phyloP scores from a whole-genome alignment of 1,140 invertebrate genomes.

The Drosophila watanabei region DNA sequence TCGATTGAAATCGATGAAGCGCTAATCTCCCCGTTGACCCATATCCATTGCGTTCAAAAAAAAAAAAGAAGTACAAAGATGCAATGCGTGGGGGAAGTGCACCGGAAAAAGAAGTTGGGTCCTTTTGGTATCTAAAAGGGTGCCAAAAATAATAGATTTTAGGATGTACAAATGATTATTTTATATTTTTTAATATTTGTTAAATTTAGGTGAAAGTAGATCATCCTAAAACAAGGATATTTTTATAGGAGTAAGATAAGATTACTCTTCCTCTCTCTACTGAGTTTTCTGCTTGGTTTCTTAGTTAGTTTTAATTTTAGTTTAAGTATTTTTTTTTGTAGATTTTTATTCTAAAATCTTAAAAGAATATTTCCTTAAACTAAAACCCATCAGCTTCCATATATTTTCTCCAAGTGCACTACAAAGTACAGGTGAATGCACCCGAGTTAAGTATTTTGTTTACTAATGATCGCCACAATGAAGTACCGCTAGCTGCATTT shows the following conservation, averaged over 20 bases:
- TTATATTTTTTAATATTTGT: neutral
- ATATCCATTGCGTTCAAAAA: conserved; percentile 30
- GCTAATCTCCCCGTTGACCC: conserved; percentile 77
- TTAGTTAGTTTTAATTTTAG: neutral
- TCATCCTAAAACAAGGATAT: too few species aligned
- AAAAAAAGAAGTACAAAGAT: neutral
- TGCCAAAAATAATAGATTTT: too few species aligned
- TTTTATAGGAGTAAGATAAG: neutral
- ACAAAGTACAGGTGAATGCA: conserved; percentile 70
- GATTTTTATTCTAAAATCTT: neutral
- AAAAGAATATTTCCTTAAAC: neutral
- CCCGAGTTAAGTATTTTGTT: conserved; percentile 66
- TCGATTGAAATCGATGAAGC: conserved; percentile 65
- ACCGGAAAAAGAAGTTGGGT: neutral
- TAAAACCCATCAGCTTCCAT: neutral
- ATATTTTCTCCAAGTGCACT: conserved; percentile 1
- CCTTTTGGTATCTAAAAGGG: neutral
- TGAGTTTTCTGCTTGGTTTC: neutral
- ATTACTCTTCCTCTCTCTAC: neutral
- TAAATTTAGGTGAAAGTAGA: neutral
- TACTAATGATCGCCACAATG: conserved; percentile 78
- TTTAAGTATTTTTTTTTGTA: neutral
- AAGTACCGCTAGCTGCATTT: conserved; percentile 49
- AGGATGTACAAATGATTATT: neutral
- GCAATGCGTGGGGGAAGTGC: neutral